Evolutionary conservation across 2,113 vertebrate species (phyloP), one percentile per base, ranked within the genome.

Genomic region (Mirza zaza): DNA sequence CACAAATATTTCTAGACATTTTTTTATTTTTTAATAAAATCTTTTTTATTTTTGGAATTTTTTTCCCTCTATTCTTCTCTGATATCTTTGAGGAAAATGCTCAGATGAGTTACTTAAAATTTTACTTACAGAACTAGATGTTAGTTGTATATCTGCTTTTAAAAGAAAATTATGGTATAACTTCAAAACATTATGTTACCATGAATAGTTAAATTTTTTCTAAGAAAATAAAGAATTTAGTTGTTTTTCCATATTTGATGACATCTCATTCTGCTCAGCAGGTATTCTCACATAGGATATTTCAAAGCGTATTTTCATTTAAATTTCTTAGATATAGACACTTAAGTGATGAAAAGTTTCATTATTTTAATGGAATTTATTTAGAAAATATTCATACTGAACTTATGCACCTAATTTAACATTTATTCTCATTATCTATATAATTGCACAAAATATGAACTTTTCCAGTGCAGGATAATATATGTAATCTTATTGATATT

Each of bases 371-470:
- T 97, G 27, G 20, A 84, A 80, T 97, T 97, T 94, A 1, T 79
- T 85, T 95, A 79, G 42, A 12, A 52, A 91, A 94, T 27, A 48
- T 50, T 81, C 90, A 94, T 27, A 48, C 79, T 84, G 20, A 97
- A 97, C 95, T 97, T 97, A 75, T 48, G 93, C 52, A 96, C 59
- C 85, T 93, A 97, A 94, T 97, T 57, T 98, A 98, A 85, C 63
- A 92, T 98, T 97, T 97, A 97, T 98, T 97, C 92, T 86, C 95
- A 95, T 95, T 98, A 82, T 97, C 90, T 93, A 77, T 97, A 94
- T 97, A 97, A 97, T 32, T 98, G 92, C 97, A 90, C 96, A 96
- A 93, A 96, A 87, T 98, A 94, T 94, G 92, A 98, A 70, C 97
- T 90, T 97, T 98, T 98, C 75, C 97, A 91, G 97, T 65, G 36